A percentile compares a stretch with the other conserved stretches of the same genome.
Evolutionary conservation across 2,113 vertebrate species (phyloP).

Genomic region (Haplochromis burtoni): DNA sequence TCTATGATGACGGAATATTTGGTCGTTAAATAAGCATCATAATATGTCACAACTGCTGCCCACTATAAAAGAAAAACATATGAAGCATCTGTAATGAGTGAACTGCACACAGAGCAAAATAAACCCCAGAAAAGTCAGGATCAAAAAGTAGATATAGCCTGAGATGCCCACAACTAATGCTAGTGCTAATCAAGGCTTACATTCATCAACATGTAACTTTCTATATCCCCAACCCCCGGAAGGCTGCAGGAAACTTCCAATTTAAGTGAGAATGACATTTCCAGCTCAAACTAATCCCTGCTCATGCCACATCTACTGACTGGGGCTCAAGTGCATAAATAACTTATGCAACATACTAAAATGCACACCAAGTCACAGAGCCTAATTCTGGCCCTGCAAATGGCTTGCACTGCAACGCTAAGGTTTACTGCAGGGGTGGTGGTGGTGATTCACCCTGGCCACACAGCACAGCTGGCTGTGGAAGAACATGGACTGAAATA

Average conservation of each 20-base stretch:
- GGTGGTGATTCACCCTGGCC: constrained; percentile 1
- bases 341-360: constrained; percentile 43
- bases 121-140: not conserved
- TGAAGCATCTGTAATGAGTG: not conserved
- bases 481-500: constrained; percentile 24
- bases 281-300: constrained; percentile 17
- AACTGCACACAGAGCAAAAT: not conserved
- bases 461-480: constrained; percentile 28
- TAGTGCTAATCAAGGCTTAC: not conserved
- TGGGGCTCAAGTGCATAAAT: constrained; percentile 7
- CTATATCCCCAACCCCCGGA: not conserved
- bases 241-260: constrained; percentile 14
- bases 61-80: not conserved
- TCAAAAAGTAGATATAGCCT: not conserved
- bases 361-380: not conserved
- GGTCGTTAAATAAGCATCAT: not conserved
- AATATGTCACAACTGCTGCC: not conserved
- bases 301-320: not conserved
- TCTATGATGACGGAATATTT: not conserved
- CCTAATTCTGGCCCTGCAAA: not conserved
- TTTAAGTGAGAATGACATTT: not conserved
- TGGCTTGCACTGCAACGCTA: constrained; percentile 12
- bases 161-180: not conserved
- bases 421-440: not conserved
- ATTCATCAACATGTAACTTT: not conserved